phyloP scores from a whole-genome alignment of 1,140 invertebrate species.

The Campoletis sonorensis region DNA sequence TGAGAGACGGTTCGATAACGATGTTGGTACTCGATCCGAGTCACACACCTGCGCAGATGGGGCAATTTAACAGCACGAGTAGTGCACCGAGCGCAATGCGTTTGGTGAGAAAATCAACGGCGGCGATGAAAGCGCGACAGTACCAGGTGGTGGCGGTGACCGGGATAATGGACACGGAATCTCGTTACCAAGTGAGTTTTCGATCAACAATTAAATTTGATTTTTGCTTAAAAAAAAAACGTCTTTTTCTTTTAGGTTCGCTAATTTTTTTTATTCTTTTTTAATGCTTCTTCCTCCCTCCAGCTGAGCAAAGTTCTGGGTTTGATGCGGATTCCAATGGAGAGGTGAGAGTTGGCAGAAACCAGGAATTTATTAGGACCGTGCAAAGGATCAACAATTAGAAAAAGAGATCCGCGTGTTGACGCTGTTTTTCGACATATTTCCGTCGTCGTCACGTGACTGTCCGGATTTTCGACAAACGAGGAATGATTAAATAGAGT shows the following conservation, averaged over 20 bases:
- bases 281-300: slow-evolving; percentile 61
- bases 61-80: slow-evolving; percentile 79
- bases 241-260: neutral
- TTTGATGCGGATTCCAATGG: slow-evolving; percentile 82
- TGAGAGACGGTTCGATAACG: slow-evolving; percentile 83
- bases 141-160: slow-evolving; percentile 91
- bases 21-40: slow-evolving; percentile 92
- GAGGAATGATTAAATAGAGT: slow-evolving; percentile 2
- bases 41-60: slow-evolving; percentile 87
- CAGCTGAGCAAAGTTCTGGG: slow-evolving; percentile 85
- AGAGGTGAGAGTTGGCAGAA: slow-evolving; percentile 77
- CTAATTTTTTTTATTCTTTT: slow-evolving; percentile 49
- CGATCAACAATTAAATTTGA: neutral
- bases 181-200: slow-evolving; percentile 83
- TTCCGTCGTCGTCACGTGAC: slow-evolving; percentile 6
- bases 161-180: slow-evolving; percentile 85
- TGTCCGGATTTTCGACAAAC: neutral
- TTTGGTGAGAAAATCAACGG: slow-evolving; percentile 84
- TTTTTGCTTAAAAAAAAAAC: neutral
- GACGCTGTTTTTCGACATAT: slow-evolving; percentile 5
- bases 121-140: slow-evolving; percentile 88
- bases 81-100: slow-evolving; percentile 81
- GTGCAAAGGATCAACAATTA: slow-evolving; percentile 3
- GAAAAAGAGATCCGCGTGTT: neutral
- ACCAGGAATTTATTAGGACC: neutral